Conservation (phyloP, 2,113 vertebrate species). For the Columba livia region DNA sequence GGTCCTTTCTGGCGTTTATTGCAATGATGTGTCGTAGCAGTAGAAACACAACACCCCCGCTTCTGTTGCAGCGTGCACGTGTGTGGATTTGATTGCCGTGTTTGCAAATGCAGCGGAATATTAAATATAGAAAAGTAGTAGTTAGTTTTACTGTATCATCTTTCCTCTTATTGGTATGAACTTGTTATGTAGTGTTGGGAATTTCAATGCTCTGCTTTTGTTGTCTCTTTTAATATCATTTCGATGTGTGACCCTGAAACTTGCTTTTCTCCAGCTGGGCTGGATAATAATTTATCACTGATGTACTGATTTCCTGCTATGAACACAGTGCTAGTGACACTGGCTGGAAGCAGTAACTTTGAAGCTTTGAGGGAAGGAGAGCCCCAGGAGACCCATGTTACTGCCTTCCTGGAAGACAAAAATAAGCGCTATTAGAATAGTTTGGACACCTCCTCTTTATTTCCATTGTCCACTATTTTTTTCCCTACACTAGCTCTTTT, state of each 20-base stretch:
- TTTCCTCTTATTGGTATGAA: neutral
- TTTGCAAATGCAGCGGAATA: neutral
- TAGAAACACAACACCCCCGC: neutral
- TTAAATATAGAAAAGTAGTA: neutral
- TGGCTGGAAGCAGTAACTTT: neutral
- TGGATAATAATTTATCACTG: neutral
- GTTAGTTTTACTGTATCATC: neutral
- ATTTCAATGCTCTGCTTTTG: neutral
- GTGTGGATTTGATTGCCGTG: neutral
- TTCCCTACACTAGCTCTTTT: neutral
- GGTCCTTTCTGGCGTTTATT: neutral
- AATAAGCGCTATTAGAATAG: neutral
- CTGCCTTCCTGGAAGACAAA: neutral
- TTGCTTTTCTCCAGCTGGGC: neutral
- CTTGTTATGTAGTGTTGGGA: neutral
- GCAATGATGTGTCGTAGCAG: neutral
- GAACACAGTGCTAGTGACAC: neutral
- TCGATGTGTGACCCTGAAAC: neutral
- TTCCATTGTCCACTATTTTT: neutral
- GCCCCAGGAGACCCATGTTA: neutral
- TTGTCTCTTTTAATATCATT: neutral
- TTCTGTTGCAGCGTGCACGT: fast-evolving
- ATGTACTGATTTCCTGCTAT: neutral
- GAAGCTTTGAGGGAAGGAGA: neutral
- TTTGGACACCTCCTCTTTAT: neutral